Evolutionary conservation across 2,113 vertebrate species (phyloP).

Genomic region (Nesospiza acunhae): DNA sequence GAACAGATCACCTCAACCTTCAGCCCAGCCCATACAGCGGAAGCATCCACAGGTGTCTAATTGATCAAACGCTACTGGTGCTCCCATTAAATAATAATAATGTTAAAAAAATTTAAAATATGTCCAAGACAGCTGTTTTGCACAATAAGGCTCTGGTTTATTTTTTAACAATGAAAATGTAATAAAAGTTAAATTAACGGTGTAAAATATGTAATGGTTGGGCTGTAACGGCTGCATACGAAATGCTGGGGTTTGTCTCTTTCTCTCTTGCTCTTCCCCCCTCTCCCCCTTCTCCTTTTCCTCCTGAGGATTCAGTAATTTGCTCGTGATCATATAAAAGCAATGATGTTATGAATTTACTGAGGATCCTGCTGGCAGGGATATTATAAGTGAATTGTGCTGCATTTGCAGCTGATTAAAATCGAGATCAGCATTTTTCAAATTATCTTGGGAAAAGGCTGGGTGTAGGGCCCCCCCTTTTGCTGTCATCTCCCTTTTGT

Average conservation of each 20-base stretch:
- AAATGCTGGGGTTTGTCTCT: constrained; percentile 3
- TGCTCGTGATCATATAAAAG: constrained; percentile 51
- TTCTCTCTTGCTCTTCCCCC: neutral
- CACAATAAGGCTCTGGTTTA: constrained; percentile 39
- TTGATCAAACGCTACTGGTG: neutral
- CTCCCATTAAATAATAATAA: constrained; percentile 38
- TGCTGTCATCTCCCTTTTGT: constrained; percentile 57
- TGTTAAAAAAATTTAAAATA: neutral
- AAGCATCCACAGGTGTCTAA: neutral
- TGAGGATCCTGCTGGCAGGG: constrained; percentile 58
- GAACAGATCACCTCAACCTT: constrained; percentile 27
- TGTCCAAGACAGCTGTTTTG: constrained; percentile 37
- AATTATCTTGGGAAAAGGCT: constrained; percentile 62
- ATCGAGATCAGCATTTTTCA: constrained; percentile 69
- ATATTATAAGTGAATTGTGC: constrained; percentile 67
- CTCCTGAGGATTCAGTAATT: constrained; percentile 63
- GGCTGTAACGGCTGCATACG: neutral
- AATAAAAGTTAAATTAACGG: constrained; percentile 57
- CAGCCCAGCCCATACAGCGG: neutral
- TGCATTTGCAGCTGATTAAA: constrained; percentile 69
- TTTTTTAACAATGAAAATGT: constrained; percentile 45
- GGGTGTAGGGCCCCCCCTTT: neutral
- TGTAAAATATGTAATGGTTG: constrained; percentile 36
- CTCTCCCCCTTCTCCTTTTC: neutral
- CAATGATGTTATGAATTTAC: constrained; percentile 65